Conservation (phyloP, 2,113 vertebrate species). For the Equus quagga region DNA sequence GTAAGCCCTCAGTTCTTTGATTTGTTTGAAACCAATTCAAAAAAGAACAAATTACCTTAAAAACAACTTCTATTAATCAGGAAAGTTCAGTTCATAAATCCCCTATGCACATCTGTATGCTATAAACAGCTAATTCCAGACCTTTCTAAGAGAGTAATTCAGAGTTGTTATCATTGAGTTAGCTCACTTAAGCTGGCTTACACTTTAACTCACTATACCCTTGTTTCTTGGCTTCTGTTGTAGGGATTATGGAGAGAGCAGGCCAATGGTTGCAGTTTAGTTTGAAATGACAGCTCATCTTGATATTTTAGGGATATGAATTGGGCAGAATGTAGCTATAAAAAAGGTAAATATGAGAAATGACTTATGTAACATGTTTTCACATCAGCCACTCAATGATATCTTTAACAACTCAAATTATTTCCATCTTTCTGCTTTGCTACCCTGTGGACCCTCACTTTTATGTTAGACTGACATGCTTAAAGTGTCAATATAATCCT, state of each 20-base stretch:
- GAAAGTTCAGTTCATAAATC: slow-evolving; percentile 26
- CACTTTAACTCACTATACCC: rapidly evolving
- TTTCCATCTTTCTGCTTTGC: background rate
- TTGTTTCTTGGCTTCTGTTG: background rate
- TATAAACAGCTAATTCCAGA: background rate
- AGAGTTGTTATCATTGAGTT: background rate
- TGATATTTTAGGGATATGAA: background rate
- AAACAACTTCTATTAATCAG: slow-evolving; percentile 42
- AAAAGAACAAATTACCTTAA: slow-evolving; percentile 64
- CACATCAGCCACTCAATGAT: background rate
- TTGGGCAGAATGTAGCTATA: background rate
- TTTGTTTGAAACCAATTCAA: slow-evolving; percentile 65
- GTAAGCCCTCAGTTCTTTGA: slow-evolving; percentile 66
- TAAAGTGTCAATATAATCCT: background rate
- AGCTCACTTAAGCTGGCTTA: background rate
- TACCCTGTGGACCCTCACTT: background rate
- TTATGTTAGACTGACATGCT: background rate
- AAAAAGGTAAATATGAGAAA: background rate
- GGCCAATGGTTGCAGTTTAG: background rate
- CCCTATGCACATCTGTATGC: background rate
- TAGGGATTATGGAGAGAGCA: background rate
- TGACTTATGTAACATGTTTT: background rate
- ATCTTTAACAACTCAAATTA: background rate
- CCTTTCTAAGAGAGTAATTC: background rate
- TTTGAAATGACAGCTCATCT: background rate